Evolutionary conservation across 2,113 vertebrate species (phyloP).

Genomic region (Myotis davidii): DNA sequence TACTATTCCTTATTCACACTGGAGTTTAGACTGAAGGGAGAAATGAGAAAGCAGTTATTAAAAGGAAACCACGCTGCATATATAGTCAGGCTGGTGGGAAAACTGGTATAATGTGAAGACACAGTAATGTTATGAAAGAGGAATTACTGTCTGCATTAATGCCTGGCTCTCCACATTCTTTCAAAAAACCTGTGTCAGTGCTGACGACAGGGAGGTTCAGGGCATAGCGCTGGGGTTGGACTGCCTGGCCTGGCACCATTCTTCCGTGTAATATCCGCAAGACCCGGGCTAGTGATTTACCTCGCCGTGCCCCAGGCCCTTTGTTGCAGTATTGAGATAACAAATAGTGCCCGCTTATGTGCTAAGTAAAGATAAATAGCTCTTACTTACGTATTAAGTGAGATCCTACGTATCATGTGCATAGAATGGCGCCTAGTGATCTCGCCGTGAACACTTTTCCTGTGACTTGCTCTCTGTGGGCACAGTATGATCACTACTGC

Average conservation of each 20-base stretch:
- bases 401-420: background rate
- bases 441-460: background rate
- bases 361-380: background rate
- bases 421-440: background rate
- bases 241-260: rapidly evolving
- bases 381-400: background rate
- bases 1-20: background rate
- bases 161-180: background rate
- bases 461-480: background rate
- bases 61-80: background rate
- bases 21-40: background rate
- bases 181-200: background rate
- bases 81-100: background rate
- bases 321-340: rapidly evolving
- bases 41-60: background rate
- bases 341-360: rapidly evolving
- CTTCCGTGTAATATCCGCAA: rapidly evolving
- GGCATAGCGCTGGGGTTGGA: rapidly evolving
- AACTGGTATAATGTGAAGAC: background rate
- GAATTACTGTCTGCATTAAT: background rate
- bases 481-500: rapidly evolving
- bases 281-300: too few relatives aligned
- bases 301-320: background rate
- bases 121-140: background rate
- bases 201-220: background rate